phyloP scores from a whole-genome alignment of 2,113 vertebrate species.

The Scophthalmus maximus region DNA sequence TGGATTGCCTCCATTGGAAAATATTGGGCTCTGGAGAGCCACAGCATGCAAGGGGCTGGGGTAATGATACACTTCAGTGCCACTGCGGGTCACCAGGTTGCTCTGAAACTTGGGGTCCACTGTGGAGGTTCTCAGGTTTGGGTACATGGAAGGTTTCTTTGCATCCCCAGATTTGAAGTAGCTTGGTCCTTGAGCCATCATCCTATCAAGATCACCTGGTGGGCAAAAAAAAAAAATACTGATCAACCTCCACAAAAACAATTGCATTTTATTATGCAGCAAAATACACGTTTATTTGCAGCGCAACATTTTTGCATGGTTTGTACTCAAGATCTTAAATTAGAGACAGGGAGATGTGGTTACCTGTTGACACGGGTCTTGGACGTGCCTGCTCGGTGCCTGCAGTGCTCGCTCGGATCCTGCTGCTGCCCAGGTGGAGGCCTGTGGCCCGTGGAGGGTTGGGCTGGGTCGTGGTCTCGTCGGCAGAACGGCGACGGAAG shows the following conservation, averaged over 20 bases:
- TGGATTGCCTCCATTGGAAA: constrained; percentile 76
- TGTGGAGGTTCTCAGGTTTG: constrained; percentile 54
- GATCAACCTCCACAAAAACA: constrained; percentile 19
- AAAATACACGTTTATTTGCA: constrained; percentile 29
- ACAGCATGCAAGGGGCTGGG: constrained; percentile 96
- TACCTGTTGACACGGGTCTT: constrained; percentile 95
- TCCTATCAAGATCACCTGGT: constrained; percentile 91
- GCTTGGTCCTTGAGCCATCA: constrained; percentile 68
- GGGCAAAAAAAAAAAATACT: constrained; percentile 30
- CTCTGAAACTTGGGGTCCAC: constrained; percentile 88
- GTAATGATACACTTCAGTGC: constrained; percentile 90
- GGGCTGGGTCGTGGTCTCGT: constrained; percentile 84
- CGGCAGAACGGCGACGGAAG: constrained; percentile 88
- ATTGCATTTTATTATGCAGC: constrained; percentile 19
- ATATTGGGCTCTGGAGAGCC: constrained; percentile 94
- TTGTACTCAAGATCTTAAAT: constrained; percentile 17
- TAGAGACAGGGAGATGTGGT: constrained; percentile 31
- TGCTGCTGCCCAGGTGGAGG: constrained; percentile 77
- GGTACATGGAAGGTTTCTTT: constrained; percentile 61
- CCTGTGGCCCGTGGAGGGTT: constrained; percentile 76
- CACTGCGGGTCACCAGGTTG: constrained; percentile 87
- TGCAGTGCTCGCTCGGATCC: constrained; percentile 72
- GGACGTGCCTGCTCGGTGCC: constrained; percentile 74
- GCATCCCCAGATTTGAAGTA: constrained; percentile 75
- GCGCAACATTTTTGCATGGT: constrained; percentile 1